phyloP scores from a whole-genome alignment of 2,888 invertebrate species.

The Cantharis nigra region DNA sequence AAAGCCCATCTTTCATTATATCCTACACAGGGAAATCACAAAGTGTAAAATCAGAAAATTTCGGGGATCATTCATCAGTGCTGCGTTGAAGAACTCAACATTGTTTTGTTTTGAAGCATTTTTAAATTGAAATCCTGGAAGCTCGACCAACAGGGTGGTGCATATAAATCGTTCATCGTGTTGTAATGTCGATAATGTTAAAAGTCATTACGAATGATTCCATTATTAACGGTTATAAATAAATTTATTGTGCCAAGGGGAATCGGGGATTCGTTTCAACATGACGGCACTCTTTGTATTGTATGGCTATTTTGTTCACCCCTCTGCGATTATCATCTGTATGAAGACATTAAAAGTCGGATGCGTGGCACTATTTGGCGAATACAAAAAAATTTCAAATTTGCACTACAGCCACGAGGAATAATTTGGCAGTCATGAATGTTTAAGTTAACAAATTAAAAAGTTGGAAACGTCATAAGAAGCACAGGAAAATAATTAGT shows the following conservation, averaged over 20 bases:
- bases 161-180: background rate
- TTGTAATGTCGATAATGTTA: background rate
- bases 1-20: background rate
- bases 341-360: background rate
- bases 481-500: slow-evolving; percentile 8
- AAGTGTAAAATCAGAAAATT: background rate
- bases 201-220: background rate
- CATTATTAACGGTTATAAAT: background rate
- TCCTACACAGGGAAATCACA: background rate
- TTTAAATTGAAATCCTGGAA: background rate
- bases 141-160: background rate
- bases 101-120: background rate
- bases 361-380: background rate
- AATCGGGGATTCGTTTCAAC: background rate
- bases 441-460: slow-evolving; percentile 14
- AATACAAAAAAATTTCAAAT: background rate
- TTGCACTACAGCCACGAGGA: background rate
- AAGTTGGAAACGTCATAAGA: background rate
- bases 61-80: background rate
- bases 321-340: background rate
- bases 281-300: background rate
- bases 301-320: background rate
- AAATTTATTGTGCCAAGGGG: background rate
- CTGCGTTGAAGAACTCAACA: background rate
- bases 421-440: slow-evolving; percentile 7